Evolutionary conservation across 2,888 invertebrate species (phyloP).

Genomic region (Hololepta plana): DNA sequence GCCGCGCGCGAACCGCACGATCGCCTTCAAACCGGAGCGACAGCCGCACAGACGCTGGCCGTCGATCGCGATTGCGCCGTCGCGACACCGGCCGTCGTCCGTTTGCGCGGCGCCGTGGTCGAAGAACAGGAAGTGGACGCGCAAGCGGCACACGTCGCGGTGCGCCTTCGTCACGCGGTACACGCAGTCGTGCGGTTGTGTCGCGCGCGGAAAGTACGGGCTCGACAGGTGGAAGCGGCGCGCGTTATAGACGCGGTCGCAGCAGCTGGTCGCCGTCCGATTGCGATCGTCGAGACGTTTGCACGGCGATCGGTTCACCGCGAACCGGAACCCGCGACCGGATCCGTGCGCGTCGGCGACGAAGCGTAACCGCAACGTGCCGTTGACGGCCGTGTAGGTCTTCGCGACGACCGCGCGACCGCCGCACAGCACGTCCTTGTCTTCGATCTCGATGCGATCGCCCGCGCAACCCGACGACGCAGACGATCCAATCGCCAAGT

Average conservation of each 20-base stretch:
- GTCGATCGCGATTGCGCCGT: slow-evolving; percentile 36
- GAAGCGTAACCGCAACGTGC: slow-evolving; percentile 29
- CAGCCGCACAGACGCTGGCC: slow-evolving; percentile 39
- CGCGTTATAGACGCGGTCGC: slow-evolving; percentile 24
- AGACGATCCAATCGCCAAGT: no score
- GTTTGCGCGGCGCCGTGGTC: slow-evolving; percentile 27
- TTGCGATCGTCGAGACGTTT: not conserved
- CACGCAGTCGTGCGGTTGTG: slow-evolving; percentile 28
- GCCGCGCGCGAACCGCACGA: slow-evolving; percentile 20
- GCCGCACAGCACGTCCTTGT: slow-evolving; percentile 32
- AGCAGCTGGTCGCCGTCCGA: slow-evolving; percentile 25
- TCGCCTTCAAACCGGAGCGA: slow-evolving; percentile 26
- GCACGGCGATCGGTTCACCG: not conserved
- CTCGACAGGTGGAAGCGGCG: slow-evolving; percentile 32
- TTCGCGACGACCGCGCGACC: slow-evolving; percentile 17
- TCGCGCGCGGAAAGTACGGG: slow-evolving; percentile 35
- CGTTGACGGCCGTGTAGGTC: slow-evolving; percentile 28
- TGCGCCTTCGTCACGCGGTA: slow-evolving; percentile 31
- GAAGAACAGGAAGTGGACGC: slow-evolving; percentile 35
- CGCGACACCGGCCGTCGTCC: slow-evolving; percentile 22
- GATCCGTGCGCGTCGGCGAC: slow-evolving; percentile 21
- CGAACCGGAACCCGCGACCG: slow-evolving; percentile 30
- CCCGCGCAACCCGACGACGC: slow-evolving; percentile 29
- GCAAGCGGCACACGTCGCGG: slow-evolving; percentile 30
- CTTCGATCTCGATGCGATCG: slow-evolving; percentile 32